Base-by-base conservation (phyloP, 1,140 invertebrate genomes). In the Drosophila pseudoobscura region DNA sequence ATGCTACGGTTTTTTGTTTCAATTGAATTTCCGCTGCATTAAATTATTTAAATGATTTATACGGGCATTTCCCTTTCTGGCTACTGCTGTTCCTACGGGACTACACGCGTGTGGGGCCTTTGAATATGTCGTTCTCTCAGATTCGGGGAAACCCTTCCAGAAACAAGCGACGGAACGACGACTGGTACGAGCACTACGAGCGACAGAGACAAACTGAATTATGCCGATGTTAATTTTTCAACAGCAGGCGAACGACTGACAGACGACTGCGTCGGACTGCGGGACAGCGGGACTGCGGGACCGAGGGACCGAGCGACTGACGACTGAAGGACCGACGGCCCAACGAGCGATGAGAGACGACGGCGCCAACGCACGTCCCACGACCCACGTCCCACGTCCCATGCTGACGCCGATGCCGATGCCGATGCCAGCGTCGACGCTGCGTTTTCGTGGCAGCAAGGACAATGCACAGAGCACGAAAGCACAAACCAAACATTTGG, bases 181-280 rank as follows among this genome's bases (percentile, higher is more conserved):
- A 79, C 35, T 74, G 83, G 79, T 80, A 79, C 89, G 75, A 89
- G 63, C 84, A 61, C 75, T 80, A 75, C 84, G 80, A 90, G 84
- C 74, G 89, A 78, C 82, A 71, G 84, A 89, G 78, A 80, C 84
- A 79, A 90, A 90, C 89, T 90, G 83, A 90, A 77, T 82, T 72
- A 82, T 72, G 72, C 75, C 72, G 78, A 85, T 87, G 87, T 89
- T 82, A 89, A 87, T 83, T 82, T 87, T 89, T 78, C 83, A 89
- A 64, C 71, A 88, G 78, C 74, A 84, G 57, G 73, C 80, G 49
- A 80, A 59, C 82, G 78, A 84, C 80, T 84, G 80, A 78, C 35
- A 39, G 11, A 39, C 35, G 35, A 39, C 44, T 46, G 44, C 17
- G 44, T 46, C n/a, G n/a, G 44, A 46, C 15, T 46, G 35, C 35